phyloP scores from a whole-genome alignment of 2,888 invertebrate genomes.

The Bellardia bayeri region DNA sequence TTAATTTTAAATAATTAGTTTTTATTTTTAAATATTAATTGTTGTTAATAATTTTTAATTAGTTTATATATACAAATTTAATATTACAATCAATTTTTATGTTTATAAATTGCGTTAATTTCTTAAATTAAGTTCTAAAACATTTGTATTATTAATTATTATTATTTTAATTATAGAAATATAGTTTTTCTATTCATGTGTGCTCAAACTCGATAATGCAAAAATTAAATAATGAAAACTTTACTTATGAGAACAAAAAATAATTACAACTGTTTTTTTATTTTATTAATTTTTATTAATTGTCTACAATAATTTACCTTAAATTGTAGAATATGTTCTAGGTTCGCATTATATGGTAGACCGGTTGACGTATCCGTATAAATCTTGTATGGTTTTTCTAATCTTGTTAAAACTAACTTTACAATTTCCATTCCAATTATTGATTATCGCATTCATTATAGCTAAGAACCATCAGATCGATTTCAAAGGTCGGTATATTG shows the following conservation, averaged over 20 bases:
- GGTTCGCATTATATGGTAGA: no score
- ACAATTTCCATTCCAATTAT: no score
- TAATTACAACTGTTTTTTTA: neutral
- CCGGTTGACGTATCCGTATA: no score
- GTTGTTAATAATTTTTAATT: constrained; percentile 68
- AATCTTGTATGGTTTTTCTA: no score
- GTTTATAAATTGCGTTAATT: constrained; percentile 36
- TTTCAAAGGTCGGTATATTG: no score
- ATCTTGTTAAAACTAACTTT: no score
- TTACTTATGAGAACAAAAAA: constrained; percentile 53
- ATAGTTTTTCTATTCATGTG: constrained; percentile 48
- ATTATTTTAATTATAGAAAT: constrained; percentile 57
- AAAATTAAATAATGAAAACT: constrained; percentile 63
- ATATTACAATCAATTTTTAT: constrained; percentile 47
- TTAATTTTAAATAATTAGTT: constrained; percentile 22
- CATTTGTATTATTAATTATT: constrained; percentile 63
- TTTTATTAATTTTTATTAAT: no score
- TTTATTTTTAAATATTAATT: constrained; percentile 50
- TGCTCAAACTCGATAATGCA: constrained; percentile 53
- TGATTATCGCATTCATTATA: no score
- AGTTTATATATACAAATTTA: constrained; percentile 54
- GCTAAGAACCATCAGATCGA: no score
- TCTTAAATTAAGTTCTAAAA: constrained; percentile 59
- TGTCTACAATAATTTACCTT: no score
- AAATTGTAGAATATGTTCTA: no score